Evolutionary conservation across 2,888 invertebrate species (phyloP).

Genomic region (Anarsia innoxiella): DNA sequence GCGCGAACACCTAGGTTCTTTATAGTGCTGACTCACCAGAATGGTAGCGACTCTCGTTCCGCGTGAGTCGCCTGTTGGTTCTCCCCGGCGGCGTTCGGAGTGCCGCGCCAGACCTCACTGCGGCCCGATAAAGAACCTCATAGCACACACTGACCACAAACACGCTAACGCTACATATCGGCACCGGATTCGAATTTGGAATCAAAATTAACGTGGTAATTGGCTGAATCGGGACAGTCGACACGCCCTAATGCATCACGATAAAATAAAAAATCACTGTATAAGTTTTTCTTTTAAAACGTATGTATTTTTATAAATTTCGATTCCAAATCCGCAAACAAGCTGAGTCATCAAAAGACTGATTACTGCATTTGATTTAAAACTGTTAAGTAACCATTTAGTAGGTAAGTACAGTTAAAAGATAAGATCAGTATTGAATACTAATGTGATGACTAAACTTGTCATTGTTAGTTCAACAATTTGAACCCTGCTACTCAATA

Average conservation of each 20-base stretch:
- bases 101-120: slow-evolving; percentile 65
- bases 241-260: background rate
- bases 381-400: too few species aligned
- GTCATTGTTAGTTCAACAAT: too few species aligned
- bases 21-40: slow-evolving; percentile 83
- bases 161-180: slow-evolving; percentile 4
- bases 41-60: slow-evolving; percentile 96
- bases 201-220: too few species aligned
- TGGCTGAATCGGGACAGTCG: too few species aligned
- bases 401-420: too few species aligned
- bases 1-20: slow-evolving; percentile 29
- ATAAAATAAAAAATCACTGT: background rate
- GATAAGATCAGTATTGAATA: too few species aligned
- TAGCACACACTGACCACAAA: slow-evolving; percentile 27
- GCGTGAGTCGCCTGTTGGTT: slow-evolving; percentile 91
- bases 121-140: slow-evolving; percentile 73
- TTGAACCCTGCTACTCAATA: too few species aligned
- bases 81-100: slow-evolving; percentile 78
- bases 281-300: too few species aligned
- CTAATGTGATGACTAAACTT: too few species aligned
- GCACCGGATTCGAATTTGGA: slow-evolving; percentile 18
- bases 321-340: background rate
- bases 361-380: too few species aligned
- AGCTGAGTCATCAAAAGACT: background rate
- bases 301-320: too few species aligned